Conservation (phyloP, 1,140 invertebrate genomes). For the Ceratina calcarata region DNA sequence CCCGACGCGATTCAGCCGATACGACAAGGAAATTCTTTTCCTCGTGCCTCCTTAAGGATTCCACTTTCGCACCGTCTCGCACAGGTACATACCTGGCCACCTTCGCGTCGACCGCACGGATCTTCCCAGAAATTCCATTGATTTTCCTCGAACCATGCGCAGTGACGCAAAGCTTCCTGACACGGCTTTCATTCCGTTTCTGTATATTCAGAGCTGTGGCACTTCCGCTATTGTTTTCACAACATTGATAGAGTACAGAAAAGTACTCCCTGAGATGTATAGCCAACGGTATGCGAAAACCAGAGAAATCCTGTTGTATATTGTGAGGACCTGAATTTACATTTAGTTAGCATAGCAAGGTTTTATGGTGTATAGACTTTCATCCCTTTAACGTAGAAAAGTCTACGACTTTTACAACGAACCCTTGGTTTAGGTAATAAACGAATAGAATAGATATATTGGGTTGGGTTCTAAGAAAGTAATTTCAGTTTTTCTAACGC, state of each 20-base stretch:
- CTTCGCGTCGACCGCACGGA: neutral
- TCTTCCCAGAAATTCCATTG: slow-evolving; percentile 16
- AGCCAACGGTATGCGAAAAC: slow-evolving; percentile 55
- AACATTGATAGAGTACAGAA: neutral
- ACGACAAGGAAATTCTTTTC: slow-evolving; percentile 26
- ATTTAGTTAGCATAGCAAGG: slow-evolving; percentile 65
- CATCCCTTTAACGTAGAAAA: slow-evolving; percentile 70
- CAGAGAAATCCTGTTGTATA: slow-evolving; percentile 65
- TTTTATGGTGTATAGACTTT: slow-evolving; percentile 59
- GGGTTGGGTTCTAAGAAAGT: too few species aligned
- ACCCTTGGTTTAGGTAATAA: slow-evolving; percentile 20
- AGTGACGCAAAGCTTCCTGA: too few species aligned
- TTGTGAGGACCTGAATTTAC: slow-evolving; percentile 70
- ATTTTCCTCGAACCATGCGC: slow-evolving; percentile 20
- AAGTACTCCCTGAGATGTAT: slow-evolving; percentile 26
- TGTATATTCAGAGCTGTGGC: slow-evolving; percentile 3
- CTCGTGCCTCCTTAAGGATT: neutral
- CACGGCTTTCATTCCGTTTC: neutral
- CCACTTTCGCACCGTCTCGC: slow-evolving; percentile 9
- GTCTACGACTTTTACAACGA: slow-evolving; percentile 49
- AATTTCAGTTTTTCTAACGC: too few species aligned
- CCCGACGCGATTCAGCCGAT: slow-evolving; percentile 19
- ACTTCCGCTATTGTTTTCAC: slow-evolving; percentile 10
- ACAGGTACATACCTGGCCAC: slow-evolving; percentile 14
- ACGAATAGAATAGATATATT: too few species aligned